phyloP scores from a whole-genome alignment of 2,888 invertebrate genomes.

The Lasius fuliginosus region DNA sequence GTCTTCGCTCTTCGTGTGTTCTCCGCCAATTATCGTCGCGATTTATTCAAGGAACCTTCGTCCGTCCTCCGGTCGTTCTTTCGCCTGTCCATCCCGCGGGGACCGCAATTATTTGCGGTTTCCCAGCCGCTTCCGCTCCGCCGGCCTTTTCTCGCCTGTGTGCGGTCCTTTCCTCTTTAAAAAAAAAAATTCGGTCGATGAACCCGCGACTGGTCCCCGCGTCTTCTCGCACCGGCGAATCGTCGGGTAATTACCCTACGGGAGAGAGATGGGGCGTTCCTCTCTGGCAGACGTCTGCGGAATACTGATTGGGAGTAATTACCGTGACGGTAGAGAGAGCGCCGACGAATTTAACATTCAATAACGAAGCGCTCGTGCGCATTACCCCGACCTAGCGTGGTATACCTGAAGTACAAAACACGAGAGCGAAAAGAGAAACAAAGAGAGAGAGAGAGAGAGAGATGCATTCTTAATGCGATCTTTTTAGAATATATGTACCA shows the following conservation, averaged over 20 bases:
- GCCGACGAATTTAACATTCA: constrained; percentile 66
- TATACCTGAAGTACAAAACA: constrained; percentile 11
- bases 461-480: constrained; percentile 6
- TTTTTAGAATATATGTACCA: neutral
- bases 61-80: constrained; percentile 30
- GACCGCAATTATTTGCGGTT: constrained; percentile 58
- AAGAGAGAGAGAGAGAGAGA: neutral
- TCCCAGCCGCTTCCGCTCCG: constrained; percentile 11
- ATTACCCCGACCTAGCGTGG: constrained; percentile 6
- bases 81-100: constrained; percentile 60
- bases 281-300: constrained; percentile 54
- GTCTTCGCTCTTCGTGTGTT: constrained; percentile 59
- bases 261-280: constrained; percentile 22
- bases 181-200: constrained; percentile 52
- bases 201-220: constrained; percentile 39
- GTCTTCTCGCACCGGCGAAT: constrained; percentile 52
- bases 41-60: constrained; percentile 66
- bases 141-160: neutral
- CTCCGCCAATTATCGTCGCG: constrained; percentile 72
- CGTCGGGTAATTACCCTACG: constrained; percentile 63
- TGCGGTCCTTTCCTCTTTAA: neutral
- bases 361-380: constrained; percentile 64
- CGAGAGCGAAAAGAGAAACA: constrained; percentile 1
- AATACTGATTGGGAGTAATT: constrained; percentile 71
- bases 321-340: constrained; percentile 56